Percentiles rank a stretch among this genome's conserved stretches.
Conservation (phyloP, 2,888 invertebrate genomes). For the Pachymerium ferrugineum region DNA sequence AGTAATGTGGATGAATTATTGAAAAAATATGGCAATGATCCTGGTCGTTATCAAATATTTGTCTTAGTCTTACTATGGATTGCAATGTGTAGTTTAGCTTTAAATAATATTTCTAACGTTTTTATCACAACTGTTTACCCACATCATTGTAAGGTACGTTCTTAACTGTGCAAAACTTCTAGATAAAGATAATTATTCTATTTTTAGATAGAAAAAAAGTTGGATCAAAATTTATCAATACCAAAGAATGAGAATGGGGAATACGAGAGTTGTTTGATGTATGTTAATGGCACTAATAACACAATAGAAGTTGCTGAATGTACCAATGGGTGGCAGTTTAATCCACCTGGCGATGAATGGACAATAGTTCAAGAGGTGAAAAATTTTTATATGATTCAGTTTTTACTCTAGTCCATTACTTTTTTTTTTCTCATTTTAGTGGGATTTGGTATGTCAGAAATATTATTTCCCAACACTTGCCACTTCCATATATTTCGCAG, state of each 20-base stretch:
- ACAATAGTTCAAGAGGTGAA: slow-evolving; percentile 28
- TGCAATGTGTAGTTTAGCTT: slow-evolving; percentile 32
- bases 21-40: slow-evolving; percentile 32
- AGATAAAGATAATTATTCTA: slow-evolving; percentile 43
- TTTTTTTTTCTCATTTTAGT: slow-evolving; percentile 40
- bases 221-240: background rate
- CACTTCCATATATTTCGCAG: slow-evolving; percentile 47
- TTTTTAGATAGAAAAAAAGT: no score
- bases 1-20: slow-evolving; percentile 32
- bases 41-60: slow-evolving; percentile 35
- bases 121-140: slow-evolving; percentile 27
- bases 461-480: slow-evolving; percentile 45
- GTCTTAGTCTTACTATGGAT: slow-evolving; percentile 33
- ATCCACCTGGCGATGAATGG: slow-evolving; percentile 9
- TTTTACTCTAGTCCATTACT: background rate
- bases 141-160: slow-evolving; percentile 34
- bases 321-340: slow-evolving; percentile 1
- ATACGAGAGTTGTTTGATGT: slow-evolving; percentile 2
- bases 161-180: slow-evolving; percentile 44
- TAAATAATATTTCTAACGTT: slow-evolving; percentile 34
- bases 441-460: slow-evolving; percentile 49
- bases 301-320: background rate
- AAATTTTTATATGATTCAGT: background rate
- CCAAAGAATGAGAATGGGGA: background rate
- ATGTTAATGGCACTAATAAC: background rate